Conservation (phyloP, 2,888 invertebrate species). For the Isotomurus palustris region DNA sequence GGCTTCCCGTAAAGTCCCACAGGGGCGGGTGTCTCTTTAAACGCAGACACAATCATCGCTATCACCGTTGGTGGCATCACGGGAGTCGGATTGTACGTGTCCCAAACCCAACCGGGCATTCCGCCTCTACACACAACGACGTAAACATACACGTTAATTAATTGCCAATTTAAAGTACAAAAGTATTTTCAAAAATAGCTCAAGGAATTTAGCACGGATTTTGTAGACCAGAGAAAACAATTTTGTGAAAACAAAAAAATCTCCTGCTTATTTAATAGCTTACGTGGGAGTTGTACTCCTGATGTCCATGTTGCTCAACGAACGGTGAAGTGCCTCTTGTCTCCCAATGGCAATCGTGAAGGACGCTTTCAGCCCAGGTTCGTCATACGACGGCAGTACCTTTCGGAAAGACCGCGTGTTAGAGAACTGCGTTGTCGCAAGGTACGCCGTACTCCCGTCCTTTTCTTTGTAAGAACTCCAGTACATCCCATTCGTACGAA, state of each 20-base stretch:
- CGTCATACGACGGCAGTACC: conserved; percentile 18
- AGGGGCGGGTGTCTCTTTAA: neutral
- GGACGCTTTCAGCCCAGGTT: conserved; percentile 18
- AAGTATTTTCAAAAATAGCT: too few species aligned
- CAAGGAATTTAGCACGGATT: too few species aligned
- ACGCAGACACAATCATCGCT: conserved; percentile 14
- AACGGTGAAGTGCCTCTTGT: conserved; percentile 9
- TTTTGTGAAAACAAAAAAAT: too few species aligned
- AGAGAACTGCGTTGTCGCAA: conserved; percentile 22
- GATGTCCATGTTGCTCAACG: conserved; percentile 17
- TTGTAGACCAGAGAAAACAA: too few species aligned
- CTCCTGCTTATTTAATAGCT: too few species aligned
- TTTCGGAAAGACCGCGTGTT: conserved; percentile 19
- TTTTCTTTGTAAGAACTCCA: conserved; percentile 20
- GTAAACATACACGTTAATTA: neutral
- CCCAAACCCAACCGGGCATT: conserved; percentile 13
- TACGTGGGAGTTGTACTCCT: conserved; percentile 8
- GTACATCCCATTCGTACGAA: conserved; percentile 27
- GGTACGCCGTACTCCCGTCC: neutral
- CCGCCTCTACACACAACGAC: conserved; percentile 3
- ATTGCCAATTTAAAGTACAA: too few species aligned
- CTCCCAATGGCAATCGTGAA: conserved; percentile 20
- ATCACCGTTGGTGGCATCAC: conserved; percentile 16
- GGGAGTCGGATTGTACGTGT: conserved; percentile 9
- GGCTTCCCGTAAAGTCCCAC: conserved; percentile 13